Evolutionary conservation across 1,140 invertebrate species (phyloP).

Genomic region (Cherax quadricarinatus): DNA sequence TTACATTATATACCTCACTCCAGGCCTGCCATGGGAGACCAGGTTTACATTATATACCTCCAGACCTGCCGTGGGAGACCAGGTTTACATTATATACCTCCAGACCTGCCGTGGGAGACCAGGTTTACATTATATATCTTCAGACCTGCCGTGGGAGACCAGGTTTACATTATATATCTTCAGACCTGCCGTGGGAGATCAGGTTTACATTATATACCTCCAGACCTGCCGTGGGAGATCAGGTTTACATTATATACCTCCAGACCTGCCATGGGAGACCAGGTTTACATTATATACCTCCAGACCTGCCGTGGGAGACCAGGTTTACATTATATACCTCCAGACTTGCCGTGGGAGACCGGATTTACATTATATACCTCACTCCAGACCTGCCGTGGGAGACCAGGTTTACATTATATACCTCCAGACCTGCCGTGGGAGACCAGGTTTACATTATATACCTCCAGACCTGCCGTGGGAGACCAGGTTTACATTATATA

Average conservation of each 20-base stretch:
- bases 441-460: constrained; percentile 33
- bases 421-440: not conserved
- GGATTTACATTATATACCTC: constrained; percentile 40
- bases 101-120: not conserved
- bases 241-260: constrained; percentile 29
- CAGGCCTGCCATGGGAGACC: not conserved
- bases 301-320: not conserved
- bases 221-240: not conserved
- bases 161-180: constrained; percentile 26
- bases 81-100: constrained; percentile 29
- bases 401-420: constrained; percentile 32
- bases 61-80: not conserved
- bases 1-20: constrained; percentile 36
- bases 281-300: constrained; percentile 32
- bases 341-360: not conserved
- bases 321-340: constrained; percentile 29
- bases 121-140: constrained; percentile 26
- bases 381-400: not conserved
- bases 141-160: not conserved
- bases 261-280: not conserved
- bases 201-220: constrained; percentile 32
- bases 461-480: not conserved
- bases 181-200: not conserved
- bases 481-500: constrained; percentile 32
- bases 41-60: constrained; percentile 32